Percentiles rank a stretch among this genome's conserved stretches.
These are phyloP conservation scores for Misgurnus anguillicaudatus DNA, from an alignment of 2,113 vertebrate species.

Conservation along the genomic window DNA sequence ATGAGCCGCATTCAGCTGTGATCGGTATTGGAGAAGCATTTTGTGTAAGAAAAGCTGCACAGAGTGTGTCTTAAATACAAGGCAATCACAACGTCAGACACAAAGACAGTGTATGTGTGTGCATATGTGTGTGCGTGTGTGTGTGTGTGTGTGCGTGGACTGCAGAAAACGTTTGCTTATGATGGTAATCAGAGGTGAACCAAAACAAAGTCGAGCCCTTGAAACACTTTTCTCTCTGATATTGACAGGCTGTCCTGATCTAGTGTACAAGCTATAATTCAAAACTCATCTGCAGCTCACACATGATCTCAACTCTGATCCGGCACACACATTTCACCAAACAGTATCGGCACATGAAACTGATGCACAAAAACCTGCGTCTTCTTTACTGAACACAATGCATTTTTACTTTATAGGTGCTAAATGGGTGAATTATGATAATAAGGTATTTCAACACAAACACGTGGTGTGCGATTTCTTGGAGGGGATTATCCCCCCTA, in stretches of 20 bases:
- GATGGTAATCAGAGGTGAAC: slow-evolving; percentile 79
- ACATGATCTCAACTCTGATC: slow-evolving; percentile 64
- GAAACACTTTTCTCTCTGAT: slow-evolving; percentile 54
- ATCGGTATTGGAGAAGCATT: slow-evolving; percentile 82
- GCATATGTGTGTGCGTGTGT: background rate
- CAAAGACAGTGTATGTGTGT: slow-evolving; percentile 53
- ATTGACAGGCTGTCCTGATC: slow-evolving; percentile 70
- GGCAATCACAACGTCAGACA: slow-evolving; percentile 72
- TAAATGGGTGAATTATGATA: too few species aligned
- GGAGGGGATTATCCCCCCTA: too few species aligned
- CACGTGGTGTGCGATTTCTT: too few species aligned
- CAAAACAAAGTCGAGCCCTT: slow-evolving; percentile 77
- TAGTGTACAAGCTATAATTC: slow-evolving; percentile 73
- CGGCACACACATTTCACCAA: background rate
- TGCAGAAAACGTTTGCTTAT: slow-evolving; percentile 76
- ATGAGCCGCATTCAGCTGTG: slow-evolving; percentile 77
- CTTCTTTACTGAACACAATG: too few species aligned
- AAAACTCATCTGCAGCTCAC: slow-evolving; percentile 76
- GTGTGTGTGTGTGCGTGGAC: slow-evolving; percentile 68
- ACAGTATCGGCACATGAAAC: too few species aligned
- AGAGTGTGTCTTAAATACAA: slow-evolving; percentile 78
- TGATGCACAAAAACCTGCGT: too few species aligned
- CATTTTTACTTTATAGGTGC: too few species aligned
- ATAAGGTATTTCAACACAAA: too few species aligned
- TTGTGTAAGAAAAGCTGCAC: slow-evolving; percentile 74